Conservation (phyloP, 2,888 invertebrate genomes). For the Dioctria rufipes region DNA sequence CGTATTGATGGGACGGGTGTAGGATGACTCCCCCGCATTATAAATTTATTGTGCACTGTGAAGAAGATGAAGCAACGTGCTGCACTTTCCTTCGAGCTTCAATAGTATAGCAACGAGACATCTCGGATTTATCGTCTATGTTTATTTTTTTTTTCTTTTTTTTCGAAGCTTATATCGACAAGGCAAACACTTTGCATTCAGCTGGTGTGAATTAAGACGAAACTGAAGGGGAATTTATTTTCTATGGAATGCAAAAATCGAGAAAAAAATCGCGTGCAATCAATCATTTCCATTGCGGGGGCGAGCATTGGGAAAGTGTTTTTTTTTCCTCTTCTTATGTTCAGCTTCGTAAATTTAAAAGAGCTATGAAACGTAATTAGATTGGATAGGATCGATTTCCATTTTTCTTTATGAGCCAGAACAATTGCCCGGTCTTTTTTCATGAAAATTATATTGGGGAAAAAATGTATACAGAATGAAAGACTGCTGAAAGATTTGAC, state of each 20-base stretch:
- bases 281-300: conserved; percentile 29
- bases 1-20: not conserved
- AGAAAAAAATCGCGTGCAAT: conserved; percentile 28
- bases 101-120: not conserved
- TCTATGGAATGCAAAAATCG: not conserved
- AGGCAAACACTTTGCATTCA: conserved; percentile 18
- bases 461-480: not conserved
- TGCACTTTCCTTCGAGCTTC: conserved; percentile 10
- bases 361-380: not conserved
- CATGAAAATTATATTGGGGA: conserved; percentile 12
- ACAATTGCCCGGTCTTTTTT: conserved; percentile 17
- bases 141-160: not conserved
- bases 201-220: conserved; percentile 19
- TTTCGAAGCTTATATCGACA: not conserved
- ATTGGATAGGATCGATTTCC: conserved; percentile 24
- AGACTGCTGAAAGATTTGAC: conserved; percentile 6
- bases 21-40: not conserved
- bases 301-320: not conserved
- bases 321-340: not conserved
- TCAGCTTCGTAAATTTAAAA: conserved; percentile 38
- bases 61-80: conserved; percentile 19
- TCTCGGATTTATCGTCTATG: conserved; percentile 20
- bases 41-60: conserved; percentile 24
- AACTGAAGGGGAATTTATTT: conserved; percentile 8
- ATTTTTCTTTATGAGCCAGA: not conserved